A percentile compares a stretch with the other conserved stretches of the same genome.
phyloP scores from a whole-genome alignment of 2,888 invertebrate species.

The Mechanitis messenoides region DNA sequence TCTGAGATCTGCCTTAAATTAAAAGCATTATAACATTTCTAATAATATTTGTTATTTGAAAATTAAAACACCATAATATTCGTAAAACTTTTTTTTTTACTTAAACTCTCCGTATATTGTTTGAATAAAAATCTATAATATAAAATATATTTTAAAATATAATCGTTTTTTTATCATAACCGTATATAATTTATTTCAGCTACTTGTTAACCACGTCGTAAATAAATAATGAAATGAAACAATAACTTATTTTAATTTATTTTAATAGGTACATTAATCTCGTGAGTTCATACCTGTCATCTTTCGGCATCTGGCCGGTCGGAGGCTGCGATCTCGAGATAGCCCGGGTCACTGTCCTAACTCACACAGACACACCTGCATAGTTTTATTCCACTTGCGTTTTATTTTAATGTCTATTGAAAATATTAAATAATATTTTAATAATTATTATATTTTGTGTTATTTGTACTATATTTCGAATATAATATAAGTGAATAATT shows the following conservation, averaged over 20 bases:
- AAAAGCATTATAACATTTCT: background rate
- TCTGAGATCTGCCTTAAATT: constrained; percentile 10
- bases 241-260: constrained; percentile 14
- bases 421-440: background rate
- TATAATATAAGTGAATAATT: too few relatives aligned
- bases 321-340: constrained; percentile 74
- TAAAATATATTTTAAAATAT: constrained; percentile 6
- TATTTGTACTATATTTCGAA: too few relatives aligned
- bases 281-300: constrained; percentile 57
- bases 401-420: background rate
- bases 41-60: background rate
- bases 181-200: background rate
- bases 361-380: constrained; percentile 36
- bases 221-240: constrained; percentile 6
- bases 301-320: constrained; percentile 75
- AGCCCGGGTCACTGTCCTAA: constrained; percentile 70
- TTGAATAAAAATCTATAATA: background rate
- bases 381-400: constrained; percentile 20
- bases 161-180: constrained; percentile 1
- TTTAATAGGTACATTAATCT: constrained; percentile 26
- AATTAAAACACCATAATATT: too few relatives aligned
- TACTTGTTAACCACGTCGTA: background rate
- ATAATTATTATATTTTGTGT: too few relatives aligned
- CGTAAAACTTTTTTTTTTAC: too few relatives aligned
- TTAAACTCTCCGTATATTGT: too few relatives aligned